Evolutionary conservation across 2,888 invertebrate genomes (phyloP).

Genomic region (Nomada fucata): DNA sequence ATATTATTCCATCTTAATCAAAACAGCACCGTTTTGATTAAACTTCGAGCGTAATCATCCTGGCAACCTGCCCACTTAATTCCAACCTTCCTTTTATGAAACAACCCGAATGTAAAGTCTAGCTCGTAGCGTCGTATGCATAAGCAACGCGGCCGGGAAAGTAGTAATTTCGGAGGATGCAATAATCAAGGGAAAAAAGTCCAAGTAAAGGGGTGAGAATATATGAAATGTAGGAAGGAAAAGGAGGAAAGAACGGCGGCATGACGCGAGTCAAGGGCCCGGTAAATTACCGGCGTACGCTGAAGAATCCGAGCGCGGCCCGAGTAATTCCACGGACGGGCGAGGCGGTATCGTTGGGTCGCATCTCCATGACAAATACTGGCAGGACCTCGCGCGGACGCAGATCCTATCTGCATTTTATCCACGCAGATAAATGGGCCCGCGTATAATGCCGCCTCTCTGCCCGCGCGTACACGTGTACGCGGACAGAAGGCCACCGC

Average conservation of each 20-base stretch:
- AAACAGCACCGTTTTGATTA: too few species aligned
- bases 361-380: conserved; percentile 83
- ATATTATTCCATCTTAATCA: too few species aligned
- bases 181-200: not conserved
- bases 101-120: too few species aligned
- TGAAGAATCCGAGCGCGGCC: conserved; percentile 76
- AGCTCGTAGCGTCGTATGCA: too few species aligned
- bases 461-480: conserved; percentile 55
- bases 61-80: too few species aligned
- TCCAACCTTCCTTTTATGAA: too few species aligned
- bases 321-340: conserved; percentile 73
- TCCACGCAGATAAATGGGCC: conserved; percentile 80
- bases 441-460: conserved; percentile 76
- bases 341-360: conserved; percentile 78
- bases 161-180: too few species aligned
- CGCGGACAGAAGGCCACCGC: conserved; percentile 57
- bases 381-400: conserved; percentile 83
- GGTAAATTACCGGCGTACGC: conserved; percentile 79
- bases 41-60: too few species aligned
- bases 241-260: conserved; percentile 43
- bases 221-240: not conserved
- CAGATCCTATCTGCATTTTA: conserved; percentile 80
- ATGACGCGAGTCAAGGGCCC: conserved; percentile 67
- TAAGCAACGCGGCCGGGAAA: too few species aligned
- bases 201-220: not conserved